phyloP scores from a whole-genome alignment of 2,113 vertebrate species.

The Cisticola juncidis region DNA sequence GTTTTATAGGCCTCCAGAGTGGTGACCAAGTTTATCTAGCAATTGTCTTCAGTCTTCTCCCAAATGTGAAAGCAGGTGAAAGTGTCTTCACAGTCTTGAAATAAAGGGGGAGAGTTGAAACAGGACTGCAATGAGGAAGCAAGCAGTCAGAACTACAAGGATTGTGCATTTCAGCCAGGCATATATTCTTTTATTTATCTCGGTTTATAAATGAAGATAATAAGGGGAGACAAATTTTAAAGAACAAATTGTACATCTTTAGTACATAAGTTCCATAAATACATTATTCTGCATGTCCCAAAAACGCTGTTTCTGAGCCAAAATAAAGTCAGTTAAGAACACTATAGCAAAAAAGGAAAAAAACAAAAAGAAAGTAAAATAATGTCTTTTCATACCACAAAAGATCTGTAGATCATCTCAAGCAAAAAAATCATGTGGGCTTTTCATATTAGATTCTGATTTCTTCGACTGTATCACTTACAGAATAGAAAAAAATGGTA shows the following conservation, averaged over 20 bases:
- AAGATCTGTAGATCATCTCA: neutral
- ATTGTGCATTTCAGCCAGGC: constrained; percentile 12
- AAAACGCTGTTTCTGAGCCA: neutral
- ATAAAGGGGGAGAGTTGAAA: neutral
- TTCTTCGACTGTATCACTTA: neutral
- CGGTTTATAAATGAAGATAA: neutral
- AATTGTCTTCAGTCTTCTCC: neutral
- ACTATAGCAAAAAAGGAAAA: neutral
- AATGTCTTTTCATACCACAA: neutral
- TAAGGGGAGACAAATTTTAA: constrained; percentile 19
- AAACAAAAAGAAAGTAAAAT: neutral
- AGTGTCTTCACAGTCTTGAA: constrained; percentile 14
- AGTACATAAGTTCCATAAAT: constrained; percentile 33
- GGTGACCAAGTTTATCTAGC: constrained; percentile 11
- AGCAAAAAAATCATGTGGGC: neutral
- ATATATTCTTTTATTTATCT: constrained; percentile 23
- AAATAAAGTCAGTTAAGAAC: neutral
- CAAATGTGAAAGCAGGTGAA: neutral
- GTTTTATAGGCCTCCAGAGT: neutral
- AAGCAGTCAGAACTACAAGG: neutral
- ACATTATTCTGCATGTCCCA: constrained; percentile 29
- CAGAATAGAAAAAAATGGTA: neutral
- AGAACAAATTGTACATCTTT: constrained; percentile 49
- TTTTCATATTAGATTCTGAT: neutral
- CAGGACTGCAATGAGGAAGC: neutral